Percentiles rank a stretch among this genome's conserved stretches.
phyloP scores from a whole-genome alignment of 2,113 vertebrate genomes.

The Rhineura floridana region DNA sequence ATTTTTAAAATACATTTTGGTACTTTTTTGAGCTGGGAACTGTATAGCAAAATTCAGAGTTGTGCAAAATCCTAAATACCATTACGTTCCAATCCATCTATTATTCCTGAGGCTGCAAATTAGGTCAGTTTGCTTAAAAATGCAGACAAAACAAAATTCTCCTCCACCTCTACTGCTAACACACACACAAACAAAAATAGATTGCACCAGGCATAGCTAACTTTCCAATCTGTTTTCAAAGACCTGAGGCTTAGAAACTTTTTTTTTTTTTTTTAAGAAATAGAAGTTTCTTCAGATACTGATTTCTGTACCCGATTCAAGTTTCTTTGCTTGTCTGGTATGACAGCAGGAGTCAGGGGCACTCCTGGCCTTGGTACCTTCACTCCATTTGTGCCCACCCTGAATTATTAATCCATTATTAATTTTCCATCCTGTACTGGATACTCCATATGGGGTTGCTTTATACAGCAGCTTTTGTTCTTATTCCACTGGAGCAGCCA shows the following conservation, averaged over 20 bases:
- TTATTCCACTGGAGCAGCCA: conserved; percentile 35
- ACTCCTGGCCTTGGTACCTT: neutral
- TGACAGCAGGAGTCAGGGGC: neutral
- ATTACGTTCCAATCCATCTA: no score
- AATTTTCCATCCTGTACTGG: neutral
- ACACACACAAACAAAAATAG: no score
- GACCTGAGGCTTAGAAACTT: neutral
- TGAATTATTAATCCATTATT: neutral
- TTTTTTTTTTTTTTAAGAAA: neutral
- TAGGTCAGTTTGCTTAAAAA: no score
- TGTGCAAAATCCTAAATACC: no score
- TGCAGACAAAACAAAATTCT: no score
- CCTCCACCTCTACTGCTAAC: neutral
- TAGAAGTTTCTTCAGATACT: neutral
- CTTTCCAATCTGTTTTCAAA: neutral
- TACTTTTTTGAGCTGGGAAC: no score
- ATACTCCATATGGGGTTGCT: neutral
- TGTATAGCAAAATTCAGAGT: no score
- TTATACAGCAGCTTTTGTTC: conserved; percentile 17
- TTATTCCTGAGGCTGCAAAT: no score
- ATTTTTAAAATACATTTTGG: no score
- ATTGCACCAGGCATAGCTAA: neutral
- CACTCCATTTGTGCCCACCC: neutral
- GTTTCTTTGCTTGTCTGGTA: neutral
- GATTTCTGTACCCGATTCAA: neutral